These are phyloP conservation scores for Yponomeuta sedellus DNA, from an alignment of 2,888 invertebrate species.

Conservation along the genomic window DNA sequence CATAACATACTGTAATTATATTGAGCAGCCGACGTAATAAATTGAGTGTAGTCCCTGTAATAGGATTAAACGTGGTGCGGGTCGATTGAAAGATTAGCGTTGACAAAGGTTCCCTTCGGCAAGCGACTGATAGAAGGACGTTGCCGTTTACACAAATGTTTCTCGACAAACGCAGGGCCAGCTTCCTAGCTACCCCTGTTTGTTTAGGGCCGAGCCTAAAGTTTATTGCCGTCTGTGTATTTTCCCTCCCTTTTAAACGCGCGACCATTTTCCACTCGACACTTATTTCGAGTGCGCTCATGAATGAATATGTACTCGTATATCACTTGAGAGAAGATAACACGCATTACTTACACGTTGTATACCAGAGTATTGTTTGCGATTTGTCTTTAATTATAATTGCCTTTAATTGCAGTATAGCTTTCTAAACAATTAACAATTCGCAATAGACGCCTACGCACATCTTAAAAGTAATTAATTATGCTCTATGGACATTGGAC, in stretches of 20 bases:
- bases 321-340: constrained; percentile 39
- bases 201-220: constrained; percentile 72
- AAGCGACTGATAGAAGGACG: constrained; percentile 35
- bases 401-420: background rate
- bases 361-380: background rate
- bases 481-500: background rate
- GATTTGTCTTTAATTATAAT: background rate
- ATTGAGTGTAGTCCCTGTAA: constrained; percentile 22
- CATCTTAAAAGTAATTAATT: background rate
- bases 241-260: constrained; percentile 60
- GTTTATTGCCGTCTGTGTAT: constrained; percentile 73
- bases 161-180: constrained; percentile 69
- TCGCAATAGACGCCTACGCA: constrained; percentile 1
- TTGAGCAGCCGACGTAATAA: constrained; percentile 25
- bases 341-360: background rate
- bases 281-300: constrained; percentile 70
- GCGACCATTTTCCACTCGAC: constrained; percentile 72
- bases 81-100: constrained; percentile 51
- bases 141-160: constrained; percentile 67
- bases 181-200: constrained; percentile 76
- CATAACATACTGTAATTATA: constrained; percentile 7
- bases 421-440: constrained; percentile 6
- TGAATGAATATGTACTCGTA: constrained; percentile 47
- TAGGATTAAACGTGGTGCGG: constrained; percentile 25
- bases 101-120: constrained; percentile 25